A percentile compares a stretch with the other conserved stretches of the same genome.
Evolutionary conservation across 2,113 vertebrate species (phyloP).

Genomic region (Cathartes aura): DNA sequence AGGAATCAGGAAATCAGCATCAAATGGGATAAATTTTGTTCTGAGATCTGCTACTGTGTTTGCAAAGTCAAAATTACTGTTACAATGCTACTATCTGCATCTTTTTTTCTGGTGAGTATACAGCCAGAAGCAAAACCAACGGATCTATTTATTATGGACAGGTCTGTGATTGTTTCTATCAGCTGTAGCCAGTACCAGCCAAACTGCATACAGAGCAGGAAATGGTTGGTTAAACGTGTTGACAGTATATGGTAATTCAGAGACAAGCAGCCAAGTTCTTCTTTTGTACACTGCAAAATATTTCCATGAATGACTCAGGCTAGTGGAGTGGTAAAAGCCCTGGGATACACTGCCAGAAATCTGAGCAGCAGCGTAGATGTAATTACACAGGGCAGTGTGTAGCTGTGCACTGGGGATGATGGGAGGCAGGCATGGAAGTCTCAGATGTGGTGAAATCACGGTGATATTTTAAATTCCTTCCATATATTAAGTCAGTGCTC

Average conservation of each 20-base stretch:
- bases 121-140: not conserved
- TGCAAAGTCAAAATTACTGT: not conserved
- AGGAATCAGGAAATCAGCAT: not conserved
- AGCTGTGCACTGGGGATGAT: not conserved
- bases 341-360: not conserved
- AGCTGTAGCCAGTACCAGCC: not conserved
- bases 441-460: not conserved
- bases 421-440: not conserved
- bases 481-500: not conserved
- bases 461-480: not conserved
- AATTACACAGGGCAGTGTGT: not conserved
- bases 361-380: not conserved
- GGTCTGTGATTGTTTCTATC: not conserved
- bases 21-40: not conserved
- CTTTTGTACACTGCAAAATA: not conserved
- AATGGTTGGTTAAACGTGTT: slow-evolving; percentile 15
- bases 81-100: not conserved
- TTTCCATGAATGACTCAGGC: slow-evolving; percentile 33
- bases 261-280: not conserved
- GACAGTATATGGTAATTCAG: slow-evolving; percentile 2
- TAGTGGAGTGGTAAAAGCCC: not conserved
- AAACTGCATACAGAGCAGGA: not conserved
- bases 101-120: not conserved
- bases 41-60: not conserved
- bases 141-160: not conserved